Base-by-base conservation (phyloP, 2,888 invertebrate species). In the Dioctria linearis region DNA sequence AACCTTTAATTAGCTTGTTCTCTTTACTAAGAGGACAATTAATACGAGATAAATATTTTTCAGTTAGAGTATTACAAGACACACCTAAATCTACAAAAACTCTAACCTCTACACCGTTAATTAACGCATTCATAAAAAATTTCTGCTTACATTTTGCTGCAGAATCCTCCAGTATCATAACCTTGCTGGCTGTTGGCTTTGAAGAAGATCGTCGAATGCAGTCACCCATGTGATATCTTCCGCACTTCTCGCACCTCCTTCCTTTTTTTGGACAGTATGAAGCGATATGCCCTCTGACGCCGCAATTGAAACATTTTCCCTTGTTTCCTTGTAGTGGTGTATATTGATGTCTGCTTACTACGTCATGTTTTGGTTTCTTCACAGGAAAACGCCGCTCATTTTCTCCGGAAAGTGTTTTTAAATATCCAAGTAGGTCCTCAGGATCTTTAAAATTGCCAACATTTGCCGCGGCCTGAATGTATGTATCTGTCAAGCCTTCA, bases 61-160 rank as follows among this genome's bases (percentile, higher is more conserved):
- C 9, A n/a, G 11, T 75, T 13, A 80, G 46, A 2, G 75, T 51
- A 13, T 67, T 78, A 57, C 69, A 59, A 2, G 59, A 61, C 3
- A 67, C 69, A 1, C 80, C 76, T 39, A 80, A 78, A 37, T 80
- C 80, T 49, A 78, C 57, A 51, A 61, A 80, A 8, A 67, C 80
- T 49, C 25, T 37, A 8, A 61, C 5, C 25, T 67, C 66, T 3
- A 46, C 37, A 37, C 46, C 75, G 13, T 80, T 80, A 25, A 80
- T 59, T 13, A 59, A 67, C 1, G 67, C 61, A 13, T 76, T 61
- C 40, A 67, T 76, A 46, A 80, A 80, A 76, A n/a, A 69, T 40
- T 80, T 80, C 43, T 75, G 9, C 61, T 65, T 66, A 13, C 37
- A 4, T 25, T 25, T 25, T 1, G 25, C 25, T 37, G 40, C 5